Conservation (phyloP, 2,888 invertebrate species). For the Tillus elongatus region DNA sequence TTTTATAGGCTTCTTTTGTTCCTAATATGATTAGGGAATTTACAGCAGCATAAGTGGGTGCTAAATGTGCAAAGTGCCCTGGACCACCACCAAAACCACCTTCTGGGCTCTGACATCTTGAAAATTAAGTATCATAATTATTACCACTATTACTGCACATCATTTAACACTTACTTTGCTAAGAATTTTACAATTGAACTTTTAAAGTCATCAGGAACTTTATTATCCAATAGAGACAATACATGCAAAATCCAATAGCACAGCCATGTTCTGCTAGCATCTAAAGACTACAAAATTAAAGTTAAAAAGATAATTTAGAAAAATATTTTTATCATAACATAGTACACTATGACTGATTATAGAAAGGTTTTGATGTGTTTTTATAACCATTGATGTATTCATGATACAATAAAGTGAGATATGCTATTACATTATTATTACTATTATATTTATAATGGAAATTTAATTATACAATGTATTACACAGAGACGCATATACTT, state of each 20-base stretch:
- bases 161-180: slow-evolving; percentile 45
- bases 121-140: too few relatives aligned
- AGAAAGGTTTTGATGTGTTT: too few relatives aligned
- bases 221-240: slow-evolving; percentile 64
- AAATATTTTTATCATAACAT: too few relatives aligned
- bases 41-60: slow-evolving; percentile 95
- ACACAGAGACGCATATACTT: too few relatives aligned
- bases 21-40: slow-evolving; percentile 87
- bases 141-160: too few relatives aligned
- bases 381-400: too few relatives aligned
- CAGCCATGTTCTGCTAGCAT: slow-evolving; percentile 94
- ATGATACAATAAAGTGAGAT: too few relatives aligned
- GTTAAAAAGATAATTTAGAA: too few relatives aligned
- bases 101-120: slow-evolving; percentile 64
- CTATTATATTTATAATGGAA: too few relatives aligned
- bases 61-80: slow-evolving; percentile 84
- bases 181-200: slow-evolving; percentile 52
- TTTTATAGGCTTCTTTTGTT: slow-evolving; percentile 64
- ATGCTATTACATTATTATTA: too few relatives aligned
- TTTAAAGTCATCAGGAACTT: slow-evolving; percentile 49
- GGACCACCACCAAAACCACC: slow-evolving; percentile 96
- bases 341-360: too few relatives aligned
- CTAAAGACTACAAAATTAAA: slow-evolving; percentile 63
- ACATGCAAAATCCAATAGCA: slow-evolving; percentile 96
- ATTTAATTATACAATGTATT: too few relatives aligned